Evolutionary conservation across 2,888 invertebrate species (phyloP).

Genomic region (Zeuzera pyrina): DNA sequence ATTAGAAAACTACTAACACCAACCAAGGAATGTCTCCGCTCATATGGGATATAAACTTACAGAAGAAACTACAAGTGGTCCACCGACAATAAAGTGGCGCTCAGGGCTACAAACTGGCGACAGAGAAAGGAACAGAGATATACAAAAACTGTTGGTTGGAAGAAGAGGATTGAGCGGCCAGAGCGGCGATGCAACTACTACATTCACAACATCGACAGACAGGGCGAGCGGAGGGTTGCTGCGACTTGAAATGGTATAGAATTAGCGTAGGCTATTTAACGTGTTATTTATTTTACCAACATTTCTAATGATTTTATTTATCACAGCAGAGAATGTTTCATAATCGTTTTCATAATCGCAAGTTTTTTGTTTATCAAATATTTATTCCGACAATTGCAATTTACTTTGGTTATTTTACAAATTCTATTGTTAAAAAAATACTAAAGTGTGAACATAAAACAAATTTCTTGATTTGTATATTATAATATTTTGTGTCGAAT

Average conservation of each 20-base stretch:
- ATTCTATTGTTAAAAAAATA: no score
- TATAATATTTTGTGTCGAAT: no score
- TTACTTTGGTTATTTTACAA: no score
- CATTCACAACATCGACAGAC: conserved; percentile 67
- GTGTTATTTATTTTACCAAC: no score
- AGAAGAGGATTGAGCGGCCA: conserved; percentile 56
- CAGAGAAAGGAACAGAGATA: conserved; percentile 56
- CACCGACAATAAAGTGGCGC: conserved; percentile 56
- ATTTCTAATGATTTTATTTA: no score
- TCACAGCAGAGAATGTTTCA: no score
- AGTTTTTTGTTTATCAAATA: no score
- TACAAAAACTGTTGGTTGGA: conserved; percentile 53
- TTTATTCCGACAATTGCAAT: no score
- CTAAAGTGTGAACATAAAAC: no score
- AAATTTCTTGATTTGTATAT: no score
- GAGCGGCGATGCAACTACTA: conserved; percentile 68
- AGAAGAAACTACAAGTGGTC: conserved; percentile 69
- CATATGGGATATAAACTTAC: conserved; percentile 50
- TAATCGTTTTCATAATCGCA: no score
- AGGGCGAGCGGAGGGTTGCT: conserved; percentile 61
- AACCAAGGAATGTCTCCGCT: conserved; percentile 61
- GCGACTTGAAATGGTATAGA: conserved; percentile 66
- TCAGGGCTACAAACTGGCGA: conserved; percentile 59
- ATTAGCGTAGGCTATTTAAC: no score
- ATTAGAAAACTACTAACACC: conserved; percentile 53